These are phyloP conservation scores for Anguilla japonica DNA, from an alignment of 2,113 vertebrate species.

Conservation along the genomic window DNA sequence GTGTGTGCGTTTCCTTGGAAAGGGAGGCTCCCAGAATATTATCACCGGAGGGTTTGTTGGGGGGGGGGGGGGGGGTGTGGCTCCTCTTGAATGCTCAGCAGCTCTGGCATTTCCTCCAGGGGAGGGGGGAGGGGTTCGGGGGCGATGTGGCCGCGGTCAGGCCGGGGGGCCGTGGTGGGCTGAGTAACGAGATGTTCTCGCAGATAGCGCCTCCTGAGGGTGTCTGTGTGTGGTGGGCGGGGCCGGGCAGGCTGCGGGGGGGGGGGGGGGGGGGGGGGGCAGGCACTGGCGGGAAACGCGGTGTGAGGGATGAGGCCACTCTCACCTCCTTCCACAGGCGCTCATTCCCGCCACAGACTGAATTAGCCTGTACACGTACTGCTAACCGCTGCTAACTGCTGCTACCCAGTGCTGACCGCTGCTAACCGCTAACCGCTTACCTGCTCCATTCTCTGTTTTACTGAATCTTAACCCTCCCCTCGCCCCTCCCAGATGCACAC, in stretches of 20 bases:
- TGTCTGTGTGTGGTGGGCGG: too few relatives aligned
- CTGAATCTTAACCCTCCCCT: too few relatives aligned
- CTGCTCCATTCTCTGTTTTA: neutral
- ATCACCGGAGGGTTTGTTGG: too few relatives aligned
- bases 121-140: neutral
- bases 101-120: conserved; percentile 19
- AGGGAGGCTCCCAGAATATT: neutral
- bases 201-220: conserved; percentile 19
- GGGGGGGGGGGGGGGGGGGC: too few relatives aligned
- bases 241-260: too few relatives aligned
- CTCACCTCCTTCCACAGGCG: neutral
- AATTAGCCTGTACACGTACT: neutral
- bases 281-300: neutral
- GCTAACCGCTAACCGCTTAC: neutral
- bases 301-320: neutral
- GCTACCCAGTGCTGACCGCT: too few relatives aligned
- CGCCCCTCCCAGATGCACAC: too few relatives aligned
- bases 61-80: neutral
- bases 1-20: neutral
- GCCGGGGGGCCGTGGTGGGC: conserved; percentile 27
- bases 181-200: conserved; percentile 30
- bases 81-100: neutral
- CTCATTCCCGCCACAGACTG: neutral
- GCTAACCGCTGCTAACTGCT: too few relatives aligned
- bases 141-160: neutral